phyloP scores from a whole-genome alignment of 2,888 invertebrate species.

The Apodemia zela region DNA sequence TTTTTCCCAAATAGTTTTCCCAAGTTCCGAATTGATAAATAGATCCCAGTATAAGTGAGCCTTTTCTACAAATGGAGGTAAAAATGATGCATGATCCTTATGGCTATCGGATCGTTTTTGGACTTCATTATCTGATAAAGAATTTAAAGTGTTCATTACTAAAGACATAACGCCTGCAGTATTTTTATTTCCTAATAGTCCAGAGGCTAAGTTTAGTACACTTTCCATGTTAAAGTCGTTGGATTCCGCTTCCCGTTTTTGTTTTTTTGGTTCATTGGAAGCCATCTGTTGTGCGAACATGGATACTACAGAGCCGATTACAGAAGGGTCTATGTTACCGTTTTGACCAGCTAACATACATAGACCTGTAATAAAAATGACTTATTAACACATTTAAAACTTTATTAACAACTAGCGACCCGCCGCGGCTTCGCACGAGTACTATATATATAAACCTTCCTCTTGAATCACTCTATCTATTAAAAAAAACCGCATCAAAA shows the following conservation, averaged over 20 bases:
- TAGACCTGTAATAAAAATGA: constrained; percentile 47
- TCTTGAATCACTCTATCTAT: too few relatives aligned
- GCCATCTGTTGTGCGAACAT: constrained; percentile 68
- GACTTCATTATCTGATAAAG: constrained; percentile 82
- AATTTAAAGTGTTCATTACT: constrained; percentile 83
- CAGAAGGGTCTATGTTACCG: constrained; percentile 79
- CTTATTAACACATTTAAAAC: too few relatives aligned
- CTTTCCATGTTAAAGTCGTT: constrained; percentile 74
- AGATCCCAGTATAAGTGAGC: constrained; percentile 88
- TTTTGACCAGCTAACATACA: constrained; percentile 80
- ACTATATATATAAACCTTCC: too few relatives aligned
- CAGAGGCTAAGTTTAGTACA: constrained; percentile 77
- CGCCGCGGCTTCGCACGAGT: too few relatives aligned
- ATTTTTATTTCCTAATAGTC: constrained; percentile 70
- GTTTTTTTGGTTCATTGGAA: constrained; percentile 41
- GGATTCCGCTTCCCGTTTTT: constrained; percentile 52
- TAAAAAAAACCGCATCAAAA: too few relatives aligned
- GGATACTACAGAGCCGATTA: constrained; percentile 70
- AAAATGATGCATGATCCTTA: constrained; percentile 84
- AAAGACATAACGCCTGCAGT: constrained; percentile 81
- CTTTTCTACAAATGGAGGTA: constrained; percentile 83
- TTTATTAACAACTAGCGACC: too few relatives aligned
- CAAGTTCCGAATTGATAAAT: constrained; percentile 88
- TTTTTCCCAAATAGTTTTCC: constrained; percentile 86
- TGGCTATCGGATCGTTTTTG: constrained; percentile 81